Conservation (phyloP, 1,140 invertebrate genomes). For the Pogonomyrmex barbatus region DNA sequence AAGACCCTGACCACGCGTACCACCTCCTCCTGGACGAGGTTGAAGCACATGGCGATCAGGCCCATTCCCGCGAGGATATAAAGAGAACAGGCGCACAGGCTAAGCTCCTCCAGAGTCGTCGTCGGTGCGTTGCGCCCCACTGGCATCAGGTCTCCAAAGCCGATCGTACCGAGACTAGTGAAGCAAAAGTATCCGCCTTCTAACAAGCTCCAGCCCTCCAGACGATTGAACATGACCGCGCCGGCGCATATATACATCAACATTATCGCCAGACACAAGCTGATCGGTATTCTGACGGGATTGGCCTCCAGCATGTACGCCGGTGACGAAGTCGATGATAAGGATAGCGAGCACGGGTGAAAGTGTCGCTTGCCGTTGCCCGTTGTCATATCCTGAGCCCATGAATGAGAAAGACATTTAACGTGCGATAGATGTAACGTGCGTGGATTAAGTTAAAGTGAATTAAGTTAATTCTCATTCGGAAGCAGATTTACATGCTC, state of each 20-base stretch:
- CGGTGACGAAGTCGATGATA: constrained; percentile 79
- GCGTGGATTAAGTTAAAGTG: not conserved
- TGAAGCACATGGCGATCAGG: constrained; percentile 98
- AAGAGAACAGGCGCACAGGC: constrained; percentile 92
- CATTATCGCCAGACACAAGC: constrained; percentile 95
- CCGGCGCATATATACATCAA: constrained; percentile 96
- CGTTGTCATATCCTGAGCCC: constrained; percentile 73
- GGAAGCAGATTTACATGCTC: no score
- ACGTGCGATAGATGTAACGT: not conserved
- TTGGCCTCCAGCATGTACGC: constrained; percentile 80
- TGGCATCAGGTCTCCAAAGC: constrained; percentile 94
- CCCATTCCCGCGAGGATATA: constrained; percentile 98
- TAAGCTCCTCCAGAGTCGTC: constrained; percentile 91
- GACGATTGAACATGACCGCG: constrained; percentile 95
- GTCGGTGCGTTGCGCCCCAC: constrained; percentile 90
- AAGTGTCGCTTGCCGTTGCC: constrained; percentile 79
- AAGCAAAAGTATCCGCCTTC: constrained; percentile 98
- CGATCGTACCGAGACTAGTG: constrained; percentile 95
- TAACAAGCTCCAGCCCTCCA: constrained; percentile 95
- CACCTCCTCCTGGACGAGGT: constrained; percentile 97
- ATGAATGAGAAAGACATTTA: not conserved
- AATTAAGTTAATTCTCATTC: no score
- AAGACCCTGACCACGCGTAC: constrained; percentile 89
- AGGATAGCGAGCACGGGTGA: constrained; percentile 80
- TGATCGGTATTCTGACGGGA: constrained; percentile 92